A percentile compares a stretch with the other conserved stretches of the same genome.
phyloP scores from a whole-genome alignment of 2,888 invertebrate genomes.

The Exocentrus adspersus region DNA sequence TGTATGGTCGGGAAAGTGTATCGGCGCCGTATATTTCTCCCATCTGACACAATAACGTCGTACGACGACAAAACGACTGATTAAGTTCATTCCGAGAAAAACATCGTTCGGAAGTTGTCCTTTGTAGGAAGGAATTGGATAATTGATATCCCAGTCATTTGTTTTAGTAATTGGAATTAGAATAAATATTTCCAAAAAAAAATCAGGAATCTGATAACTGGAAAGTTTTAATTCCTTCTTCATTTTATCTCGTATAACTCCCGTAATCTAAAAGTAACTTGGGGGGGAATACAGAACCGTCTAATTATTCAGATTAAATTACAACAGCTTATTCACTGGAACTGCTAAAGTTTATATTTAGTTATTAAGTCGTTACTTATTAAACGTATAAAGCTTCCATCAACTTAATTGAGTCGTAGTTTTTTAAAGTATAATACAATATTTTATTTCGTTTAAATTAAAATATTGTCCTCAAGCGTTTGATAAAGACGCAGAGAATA shows the following conservation, averaged over 20 bases:
- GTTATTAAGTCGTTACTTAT: background rate
- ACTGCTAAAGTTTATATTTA: constrained; percentile 3
- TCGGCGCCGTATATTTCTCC: background rate
- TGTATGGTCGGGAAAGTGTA: background rate
- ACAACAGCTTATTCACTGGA: background rate
- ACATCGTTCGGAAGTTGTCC: background rate
- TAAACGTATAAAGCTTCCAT: too few relatives aligned
- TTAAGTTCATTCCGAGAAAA: background rate
- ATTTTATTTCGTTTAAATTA: too few relatives aligned
- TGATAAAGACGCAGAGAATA: too few relatives aligned
- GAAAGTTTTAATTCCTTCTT: background rate
- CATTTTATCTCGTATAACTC: background rate
- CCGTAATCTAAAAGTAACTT: background rate
- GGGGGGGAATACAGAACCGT: background rate
- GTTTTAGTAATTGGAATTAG: too few relatives aligned
- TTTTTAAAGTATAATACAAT: too few relatives aligned
- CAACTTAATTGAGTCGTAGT: too few relatives aligned
- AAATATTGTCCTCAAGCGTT: too few relatives aligned
- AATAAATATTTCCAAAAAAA: too few relatives aligned
- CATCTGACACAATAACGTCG: background rate
- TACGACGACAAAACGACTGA: background rate
- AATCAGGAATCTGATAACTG: too few relatives aligned
- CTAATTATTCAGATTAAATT: constrained; percentile 3
- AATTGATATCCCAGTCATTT: background rate
- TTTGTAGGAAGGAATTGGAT: background rate